Evolutionary conservation across 2,888 invertebrate genomes (phyloP).

Genomic region (Clanis bilineata): DNA sequence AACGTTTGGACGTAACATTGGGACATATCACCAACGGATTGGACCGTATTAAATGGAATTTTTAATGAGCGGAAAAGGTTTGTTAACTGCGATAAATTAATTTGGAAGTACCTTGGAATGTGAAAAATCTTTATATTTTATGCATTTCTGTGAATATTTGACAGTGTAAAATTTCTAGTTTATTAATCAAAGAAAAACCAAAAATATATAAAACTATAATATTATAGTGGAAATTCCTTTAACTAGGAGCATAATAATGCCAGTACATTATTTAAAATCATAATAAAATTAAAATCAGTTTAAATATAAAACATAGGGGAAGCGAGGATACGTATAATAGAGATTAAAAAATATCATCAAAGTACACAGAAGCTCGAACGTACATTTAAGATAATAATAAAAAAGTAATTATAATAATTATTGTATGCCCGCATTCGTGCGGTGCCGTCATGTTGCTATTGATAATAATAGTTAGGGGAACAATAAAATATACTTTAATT

Average conservation of each 20-base stretch:
- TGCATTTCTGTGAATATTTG: too few species aligned
- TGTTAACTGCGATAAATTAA: not conserved
- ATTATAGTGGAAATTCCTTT: too few species aligned
- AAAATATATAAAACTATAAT: too few species aligned
- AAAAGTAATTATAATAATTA: constrained; percentile 78
- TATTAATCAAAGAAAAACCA: too few species aligned
- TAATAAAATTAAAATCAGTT: too few species aligned
- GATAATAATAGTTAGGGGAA: constrained; percentile 70
- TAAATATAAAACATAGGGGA: not conserved
- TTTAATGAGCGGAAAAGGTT: constrained; percentile 1
- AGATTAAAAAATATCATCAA: constrained; percentile 1
- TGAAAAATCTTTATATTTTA: not conserved
- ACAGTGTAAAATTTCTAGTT: too few species aligned
- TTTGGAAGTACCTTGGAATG: not conserved
- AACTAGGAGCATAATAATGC: too few species aligned
- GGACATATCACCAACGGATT: not conserved
- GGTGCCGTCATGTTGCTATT: constrained; percentile 61
- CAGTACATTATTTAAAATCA: too few species aligned
- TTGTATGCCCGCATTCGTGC: constrained; percentile 75
- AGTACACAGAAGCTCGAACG: constrained; percentile 26
- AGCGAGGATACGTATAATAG: too few species aligned
- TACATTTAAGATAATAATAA: constrained; percentile 59
- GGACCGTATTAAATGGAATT: not conserved
- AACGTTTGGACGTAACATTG: not conserved
- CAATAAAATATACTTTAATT: constrained; percentile 82